phyloP scores from a whole-genome alignment of 2,797 vertebrate species.

The Amblyopsis hoosieri region DNA sequence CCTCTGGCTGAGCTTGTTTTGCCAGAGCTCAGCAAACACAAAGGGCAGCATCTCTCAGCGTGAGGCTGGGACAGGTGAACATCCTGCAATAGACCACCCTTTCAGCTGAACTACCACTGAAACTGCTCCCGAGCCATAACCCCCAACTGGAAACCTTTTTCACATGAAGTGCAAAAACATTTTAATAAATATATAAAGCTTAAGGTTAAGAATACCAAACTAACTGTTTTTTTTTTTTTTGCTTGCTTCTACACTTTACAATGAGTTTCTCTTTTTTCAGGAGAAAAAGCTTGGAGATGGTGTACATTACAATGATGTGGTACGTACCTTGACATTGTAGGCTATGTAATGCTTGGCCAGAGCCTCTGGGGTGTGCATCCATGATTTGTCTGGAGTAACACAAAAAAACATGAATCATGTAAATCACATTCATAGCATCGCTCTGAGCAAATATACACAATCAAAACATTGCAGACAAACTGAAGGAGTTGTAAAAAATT shows the following conservation, averaged over 20 bases:
- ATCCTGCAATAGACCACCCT: neutral
- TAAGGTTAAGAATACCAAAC: no score
- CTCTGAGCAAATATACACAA: no score
- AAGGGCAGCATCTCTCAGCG: neutral
- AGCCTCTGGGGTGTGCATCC: conserved; percentile 98
- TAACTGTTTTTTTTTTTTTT: no score
- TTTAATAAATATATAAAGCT: no score
- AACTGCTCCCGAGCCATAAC: neutral
- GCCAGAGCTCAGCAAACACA: neutral
- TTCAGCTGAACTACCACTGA: neutral
- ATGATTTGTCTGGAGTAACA: conserved; percentile 93
- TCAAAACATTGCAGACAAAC: neutral
- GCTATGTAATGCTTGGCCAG: conserved; percentile 97
- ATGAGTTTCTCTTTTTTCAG: no score
- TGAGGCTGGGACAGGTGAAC: neutral
- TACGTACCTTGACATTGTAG: conserved; percentile 95
- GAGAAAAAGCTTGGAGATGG: no score
- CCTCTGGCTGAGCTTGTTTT: neutral
- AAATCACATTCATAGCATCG: neutral
- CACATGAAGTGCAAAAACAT: neutral
- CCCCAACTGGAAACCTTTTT: neutral
- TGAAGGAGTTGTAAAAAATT: no score
- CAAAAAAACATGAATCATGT: conserved; percentile 16
- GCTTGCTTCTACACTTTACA: no score
- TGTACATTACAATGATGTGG: neutral